A percentile compares a stretch with the other conserved stretches of the same genome.
Evolutionary conservation across 2,113 vertebrate genomes (phyloP).

Genomic region (Cettia cetti): DNA sequence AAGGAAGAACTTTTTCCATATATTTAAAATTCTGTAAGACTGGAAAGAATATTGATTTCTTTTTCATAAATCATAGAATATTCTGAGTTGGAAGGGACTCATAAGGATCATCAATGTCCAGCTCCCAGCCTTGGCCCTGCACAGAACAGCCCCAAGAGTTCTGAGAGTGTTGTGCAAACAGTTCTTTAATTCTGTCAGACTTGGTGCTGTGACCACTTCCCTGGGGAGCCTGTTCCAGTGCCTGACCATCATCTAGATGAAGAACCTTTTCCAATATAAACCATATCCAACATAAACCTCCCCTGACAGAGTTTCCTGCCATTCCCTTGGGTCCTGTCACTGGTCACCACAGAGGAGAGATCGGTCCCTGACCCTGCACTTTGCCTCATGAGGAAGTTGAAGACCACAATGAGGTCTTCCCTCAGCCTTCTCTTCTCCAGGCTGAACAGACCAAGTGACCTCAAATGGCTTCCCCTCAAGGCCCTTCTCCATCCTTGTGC

Average conservation of each 20-base stretch:
- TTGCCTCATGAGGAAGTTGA: accelerated
- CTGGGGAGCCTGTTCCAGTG: background rate
- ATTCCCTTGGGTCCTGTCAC: background rate
- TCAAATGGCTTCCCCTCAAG: accelerated
- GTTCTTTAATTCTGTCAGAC: background rate
- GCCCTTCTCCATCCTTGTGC: accelerated
- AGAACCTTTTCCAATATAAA: background rate
- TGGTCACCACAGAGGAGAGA: background rate
- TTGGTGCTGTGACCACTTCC: background rate
- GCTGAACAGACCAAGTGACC: background rate
- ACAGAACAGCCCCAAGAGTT: background rate
- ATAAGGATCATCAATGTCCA: background rate
- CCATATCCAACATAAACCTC: background rate
- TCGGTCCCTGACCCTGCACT: background rate
- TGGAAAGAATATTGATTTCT: background rate
- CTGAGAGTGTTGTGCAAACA: background rate
- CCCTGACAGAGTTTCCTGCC: background rate
- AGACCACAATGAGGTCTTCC: background rate
- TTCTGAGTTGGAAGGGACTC: background rate
- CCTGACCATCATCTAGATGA: background rate
- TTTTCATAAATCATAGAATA: background rate
- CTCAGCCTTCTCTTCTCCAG: background rate
- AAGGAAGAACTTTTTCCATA: background rate
- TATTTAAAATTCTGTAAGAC: background rate
- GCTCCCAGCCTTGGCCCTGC: background rate